These are phyloP conservation scores for Hemicrepidius hirtus DNA, from an alignment of 2,888 invertebrate species.

Conservation along the genomic window DNA sequence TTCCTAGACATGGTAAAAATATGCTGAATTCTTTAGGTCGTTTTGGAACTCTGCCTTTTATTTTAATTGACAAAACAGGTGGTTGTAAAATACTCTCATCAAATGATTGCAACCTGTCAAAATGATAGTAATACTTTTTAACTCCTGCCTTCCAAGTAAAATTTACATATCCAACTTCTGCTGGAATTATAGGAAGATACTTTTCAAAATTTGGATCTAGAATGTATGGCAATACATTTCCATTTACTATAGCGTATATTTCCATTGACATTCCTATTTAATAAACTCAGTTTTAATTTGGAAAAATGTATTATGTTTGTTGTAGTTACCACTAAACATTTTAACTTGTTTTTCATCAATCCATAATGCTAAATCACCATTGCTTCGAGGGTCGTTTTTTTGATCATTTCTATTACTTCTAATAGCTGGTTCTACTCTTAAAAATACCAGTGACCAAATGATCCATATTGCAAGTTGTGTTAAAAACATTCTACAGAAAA, in stretches of 20 bases:
- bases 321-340: constrained; percentile 87
- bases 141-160: constrained; percentile 92
- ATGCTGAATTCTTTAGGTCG: constrained; percentile 94
- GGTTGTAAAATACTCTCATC: constrained; percentile 89
- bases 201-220: constrained; percentile 93
- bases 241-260: constrained; percentile 92
- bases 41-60: constrained; percentile 89
- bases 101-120: constrained; percentile 88
- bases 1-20: constrained; percentile 89
- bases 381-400: constrained; percentile 69
- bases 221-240: constrained; percentile 89
- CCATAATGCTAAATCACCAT: constrained; percentile 87
- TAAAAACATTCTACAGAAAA: constrained; percentile 23
- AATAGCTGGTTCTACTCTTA: constrained; percentile 21
- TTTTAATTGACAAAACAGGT: constrained; percentile 91
- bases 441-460: constrained; percentile 7
- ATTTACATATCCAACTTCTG: constrained; percentile 92
- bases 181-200: constrained; percentile 92
- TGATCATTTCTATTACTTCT: constrained; percentile 64
- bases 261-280: constrained; percentile 86
- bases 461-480: constrained; percentile 9
- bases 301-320: background rate
- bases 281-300: constrained; percentile 22
- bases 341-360: constrained; percentile 94
- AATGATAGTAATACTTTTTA: constrained; percentile 89